Evolutionary conservation across 1,140 invertebrate species (phyloP).

Genomic region (Drosophila chauvacae): DNA sequence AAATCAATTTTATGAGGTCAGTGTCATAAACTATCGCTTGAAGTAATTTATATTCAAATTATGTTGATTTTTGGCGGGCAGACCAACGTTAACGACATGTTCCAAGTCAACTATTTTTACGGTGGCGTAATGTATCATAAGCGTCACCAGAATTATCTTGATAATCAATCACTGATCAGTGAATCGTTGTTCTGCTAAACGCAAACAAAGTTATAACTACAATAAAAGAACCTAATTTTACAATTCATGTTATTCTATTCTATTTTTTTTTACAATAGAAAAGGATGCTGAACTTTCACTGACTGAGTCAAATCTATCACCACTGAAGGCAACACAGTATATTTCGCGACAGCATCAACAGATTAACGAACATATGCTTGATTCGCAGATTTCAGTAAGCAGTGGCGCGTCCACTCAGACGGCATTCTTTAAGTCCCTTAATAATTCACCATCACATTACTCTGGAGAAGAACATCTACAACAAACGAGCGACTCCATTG

Average conservation of each 20-base stretch:
- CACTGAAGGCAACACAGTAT: conserved; percentile 48
- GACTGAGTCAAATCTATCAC: conserved; percentile 65
- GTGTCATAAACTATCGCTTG: no score
- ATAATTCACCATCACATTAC: conserved; percentile 62
- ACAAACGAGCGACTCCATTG: conserved; percentile 40
- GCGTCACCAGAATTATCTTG: no score
- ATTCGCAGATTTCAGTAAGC: conserved; percentile 78
- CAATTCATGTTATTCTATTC: neutral
- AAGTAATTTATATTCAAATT: no score
- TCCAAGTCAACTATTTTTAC: no score
- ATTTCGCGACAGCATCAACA: conserved; percentile 51
- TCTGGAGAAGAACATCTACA: conserved; percentile 19
- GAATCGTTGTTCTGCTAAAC: no score
- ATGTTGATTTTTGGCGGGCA: no score
- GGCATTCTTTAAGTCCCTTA: conserved; percentile 66
- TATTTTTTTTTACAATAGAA: neutral
- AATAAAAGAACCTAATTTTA: neutral
- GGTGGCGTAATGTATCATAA: no score
- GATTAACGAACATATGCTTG: conserved; percentile 69
- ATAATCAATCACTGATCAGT: neutral
- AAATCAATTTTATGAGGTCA: no score
- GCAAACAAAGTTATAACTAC: neutral
- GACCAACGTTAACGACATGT: no score
- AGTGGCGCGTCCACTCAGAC: conserved; percentile 78
- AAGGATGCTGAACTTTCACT: conserved; percentile 18